Conservation (phyloP, 2,888 invertebrate species). For the Subacronicta megacephala region DNA sequence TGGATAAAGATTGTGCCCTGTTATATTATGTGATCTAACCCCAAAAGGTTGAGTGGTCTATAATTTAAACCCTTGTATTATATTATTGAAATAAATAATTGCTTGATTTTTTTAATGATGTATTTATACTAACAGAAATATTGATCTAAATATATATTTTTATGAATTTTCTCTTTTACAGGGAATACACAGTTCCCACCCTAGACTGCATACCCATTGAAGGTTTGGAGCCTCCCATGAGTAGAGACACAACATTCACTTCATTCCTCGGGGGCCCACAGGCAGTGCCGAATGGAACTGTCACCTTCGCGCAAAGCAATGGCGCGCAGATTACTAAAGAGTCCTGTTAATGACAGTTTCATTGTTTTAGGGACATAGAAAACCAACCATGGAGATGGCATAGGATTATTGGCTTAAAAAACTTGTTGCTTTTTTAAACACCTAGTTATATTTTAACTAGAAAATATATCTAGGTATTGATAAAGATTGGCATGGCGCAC, state of each 20-base stretch:
- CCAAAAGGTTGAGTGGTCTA: too few relatives aligned
- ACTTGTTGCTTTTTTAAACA: too few relatives aligned
- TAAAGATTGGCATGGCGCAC: too few relatives aligned
- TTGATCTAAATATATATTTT: neutral
- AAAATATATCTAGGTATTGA: neutral
- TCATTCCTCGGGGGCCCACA: constrained; percentile 86
- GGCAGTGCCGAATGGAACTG: constrained; percentile 71
- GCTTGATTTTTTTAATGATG: too few relatives aligned
- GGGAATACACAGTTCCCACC: constrained; percentile 87
- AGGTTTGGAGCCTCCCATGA: constrained; percentile 86
- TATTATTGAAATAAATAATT: too few relatives aligned
- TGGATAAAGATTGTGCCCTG: too few relatives aligned
- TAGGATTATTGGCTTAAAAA: neutral
- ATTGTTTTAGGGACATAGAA: constrained; percentile 5
- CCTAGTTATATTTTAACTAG: too few relatives aligned
- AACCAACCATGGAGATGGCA: constrained; percentile 13
- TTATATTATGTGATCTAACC: too few relatives aligned
- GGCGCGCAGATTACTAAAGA: constrained; percentile 61
- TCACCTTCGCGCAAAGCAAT: constrained; percentile 64
- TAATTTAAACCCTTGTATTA: too few relatives aligned
- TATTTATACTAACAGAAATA: too few relatives aligned
- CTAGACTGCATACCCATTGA: constrained; percentile 87
- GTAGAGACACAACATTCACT: constrained; percentile 86
- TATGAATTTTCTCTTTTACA: constrained; percentile 55
- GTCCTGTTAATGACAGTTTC: constrained; percentile 53